phyloP scores from a whole-genome alignment of 35 echinoderm and acorn worm species.

The Amphiura filiformis region DNA sequence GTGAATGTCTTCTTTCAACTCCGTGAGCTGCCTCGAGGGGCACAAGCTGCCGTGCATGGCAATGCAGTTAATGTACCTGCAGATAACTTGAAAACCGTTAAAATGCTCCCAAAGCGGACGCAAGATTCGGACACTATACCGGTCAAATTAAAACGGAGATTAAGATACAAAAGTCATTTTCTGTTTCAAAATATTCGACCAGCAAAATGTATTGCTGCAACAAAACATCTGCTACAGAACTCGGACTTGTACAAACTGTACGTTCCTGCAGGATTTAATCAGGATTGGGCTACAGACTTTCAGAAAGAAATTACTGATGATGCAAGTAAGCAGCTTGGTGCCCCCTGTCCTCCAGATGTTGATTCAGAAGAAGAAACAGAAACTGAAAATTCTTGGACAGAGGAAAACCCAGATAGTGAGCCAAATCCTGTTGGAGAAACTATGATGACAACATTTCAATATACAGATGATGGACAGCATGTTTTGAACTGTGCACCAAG shows the following conservation, averaged over 20 bases:
- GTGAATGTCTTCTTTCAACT: constrained; percentile 11
- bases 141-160: not conserved
- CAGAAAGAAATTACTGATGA: not conserved
- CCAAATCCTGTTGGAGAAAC: not conserved
- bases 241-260: not conserved
- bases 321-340: not conserved
- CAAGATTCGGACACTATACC: not conserved
- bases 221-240: not conserved
- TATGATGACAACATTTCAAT: not conserved
- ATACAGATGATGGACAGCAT: not conserved
- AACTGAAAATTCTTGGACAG: too few relatives aligned
- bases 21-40: not conserved
- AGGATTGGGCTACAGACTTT: not conserved
- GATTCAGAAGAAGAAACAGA: not conserved
- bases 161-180: constrained; percentile 17
- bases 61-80: not conserved
- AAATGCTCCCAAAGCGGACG: not conserved
- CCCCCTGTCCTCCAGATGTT: not conserved
- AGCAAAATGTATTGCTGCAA: not conserved
- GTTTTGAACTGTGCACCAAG: not conserved
- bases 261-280: not conserved
- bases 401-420: not conserved
- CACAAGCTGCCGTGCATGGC: not conserved
- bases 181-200: constrained; percentile 3
- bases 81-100: not conserved